Evolutionary conservation across 2,888 invertebrate genomes (phyloP).

Genomic region (Leptogaster cylindrica): DNA sequence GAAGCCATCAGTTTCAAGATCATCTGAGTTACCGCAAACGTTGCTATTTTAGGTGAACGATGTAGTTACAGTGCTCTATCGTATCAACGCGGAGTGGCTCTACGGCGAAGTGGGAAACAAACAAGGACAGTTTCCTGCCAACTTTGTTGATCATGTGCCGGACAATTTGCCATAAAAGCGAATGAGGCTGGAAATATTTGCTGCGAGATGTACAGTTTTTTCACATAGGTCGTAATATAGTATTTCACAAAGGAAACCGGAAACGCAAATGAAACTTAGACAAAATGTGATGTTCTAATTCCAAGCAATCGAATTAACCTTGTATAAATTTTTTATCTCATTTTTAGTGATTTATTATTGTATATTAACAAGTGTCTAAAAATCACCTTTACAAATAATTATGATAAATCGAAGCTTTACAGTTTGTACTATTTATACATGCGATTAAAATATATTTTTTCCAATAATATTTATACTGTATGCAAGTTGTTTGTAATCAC

Average conservation of each 20-base stretch:
- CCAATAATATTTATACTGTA: constrained; percentile 33
- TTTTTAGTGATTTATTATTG: constrained; percentile 10
- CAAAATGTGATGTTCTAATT: constrained; percentile 23
- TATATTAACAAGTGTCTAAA: constrained; percentile 1
- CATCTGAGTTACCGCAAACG: background rate
- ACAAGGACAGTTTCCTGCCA: constrained; percentile 79
- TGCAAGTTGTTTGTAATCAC: too few species aligned
- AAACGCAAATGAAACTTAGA: constrained; percentile 1
- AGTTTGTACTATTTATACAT: constrained; percentile 30
- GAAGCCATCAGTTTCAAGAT: background rate
- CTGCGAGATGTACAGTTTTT: background rate
- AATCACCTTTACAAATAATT: constrained; percentile 12
- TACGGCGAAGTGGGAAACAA: constrained; percentile 73
- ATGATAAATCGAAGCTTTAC: constrained; percentile 17
- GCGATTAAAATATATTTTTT: constrained; percentile 11
- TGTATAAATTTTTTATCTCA: constrained; percentile 21
- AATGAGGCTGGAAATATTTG: background rate
- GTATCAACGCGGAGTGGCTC: constrained; percentile 79
- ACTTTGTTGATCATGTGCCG: constrained; percentile 72
- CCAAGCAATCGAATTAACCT: constrained; percentile 7
- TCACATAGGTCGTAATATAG: background rate
- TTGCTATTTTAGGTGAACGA: constrained; percentile 65
- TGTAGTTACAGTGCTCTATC: constrained; percentile 69
- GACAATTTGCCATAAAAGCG: constrained; percentile 50
- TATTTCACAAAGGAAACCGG: background rate